Evolutionary conservation across 2,113 vertebrate species (phyloP).

Genomic region (Gymnogyps californianus): DNA sequence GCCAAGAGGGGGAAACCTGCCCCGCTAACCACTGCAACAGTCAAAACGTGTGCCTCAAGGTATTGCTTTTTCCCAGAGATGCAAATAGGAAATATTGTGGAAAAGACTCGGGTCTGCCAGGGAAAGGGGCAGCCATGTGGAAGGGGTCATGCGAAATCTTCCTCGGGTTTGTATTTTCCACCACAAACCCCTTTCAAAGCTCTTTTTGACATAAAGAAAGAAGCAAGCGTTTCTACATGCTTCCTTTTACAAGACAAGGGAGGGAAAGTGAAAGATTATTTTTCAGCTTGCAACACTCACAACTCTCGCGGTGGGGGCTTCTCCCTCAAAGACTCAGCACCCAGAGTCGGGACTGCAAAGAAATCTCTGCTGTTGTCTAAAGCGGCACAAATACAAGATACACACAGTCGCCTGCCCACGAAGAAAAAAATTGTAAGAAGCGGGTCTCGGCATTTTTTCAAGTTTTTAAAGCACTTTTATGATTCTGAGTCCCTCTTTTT

Average conservation of each 20-base stretch:
- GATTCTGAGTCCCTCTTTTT: neutral
- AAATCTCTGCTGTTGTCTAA: neutral
- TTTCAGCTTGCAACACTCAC: neutral
- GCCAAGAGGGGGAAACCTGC: neutral
- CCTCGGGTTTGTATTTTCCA: neutral
- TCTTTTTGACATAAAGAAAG: neutral
- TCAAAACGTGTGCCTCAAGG: neutral
- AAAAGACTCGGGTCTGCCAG: neutral
- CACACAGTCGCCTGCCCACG: neutral
- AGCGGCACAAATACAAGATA: neutral
- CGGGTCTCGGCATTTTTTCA: neutral
- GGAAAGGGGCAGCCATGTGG: neutral
- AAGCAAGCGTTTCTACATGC: neutral
- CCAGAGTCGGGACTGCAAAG: neutral
- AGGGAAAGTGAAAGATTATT: neutral
- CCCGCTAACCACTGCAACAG: accelerated
- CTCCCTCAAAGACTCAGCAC: neutral
- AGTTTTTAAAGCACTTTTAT: neutral
- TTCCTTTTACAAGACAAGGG: neutral
- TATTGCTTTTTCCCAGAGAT: neutral
- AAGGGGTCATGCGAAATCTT: accelerated
- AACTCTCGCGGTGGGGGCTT: neutral
- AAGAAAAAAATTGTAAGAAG: neutral
- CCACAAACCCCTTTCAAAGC: neutral
- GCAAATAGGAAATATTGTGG: neutral